phyloP scores from a whole-genome alignment of 2,888 invertebrate species.

The Tetanocera ferruginea region DNA sequence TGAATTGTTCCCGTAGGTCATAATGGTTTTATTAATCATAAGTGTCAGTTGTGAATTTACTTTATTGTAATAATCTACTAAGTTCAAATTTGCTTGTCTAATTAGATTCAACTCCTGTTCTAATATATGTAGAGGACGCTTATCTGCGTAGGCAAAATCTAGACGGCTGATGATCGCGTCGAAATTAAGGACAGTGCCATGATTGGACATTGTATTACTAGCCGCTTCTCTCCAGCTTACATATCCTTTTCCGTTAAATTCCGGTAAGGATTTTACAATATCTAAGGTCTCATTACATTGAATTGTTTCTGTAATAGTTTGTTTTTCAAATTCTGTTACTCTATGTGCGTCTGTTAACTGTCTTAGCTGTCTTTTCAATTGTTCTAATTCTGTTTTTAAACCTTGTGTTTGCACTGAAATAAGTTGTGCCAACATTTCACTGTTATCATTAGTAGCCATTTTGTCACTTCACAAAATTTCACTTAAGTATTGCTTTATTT shows the following conservation, averaged over 20 bases:
- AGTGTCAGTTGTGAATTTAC: slow-evolving; percentile 6
- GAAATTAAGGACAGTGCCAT: slow-evolving; percentile 42
- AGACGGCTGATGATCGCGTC: too few species aligned
- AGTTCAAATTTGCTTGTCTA: slow-evolving; percentile 23
- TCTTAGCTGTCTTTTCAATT: slow-evolving; percentile 1
- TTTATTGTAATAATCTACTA: slow-evolving; percentile 35
- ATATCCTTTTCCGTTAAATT: slow-evolving; percentile 33
- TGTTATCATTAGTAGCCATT: not conserved
- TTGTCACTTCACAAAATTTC: not conserved
- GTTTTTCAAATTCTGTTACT: not conserved
- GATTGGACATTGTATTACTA: slow-evolving; percentile 34
- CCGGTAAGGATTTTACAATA: slow-evolving; percentile 34
- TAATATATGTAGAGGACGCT: slow-evolving; percentile 36
- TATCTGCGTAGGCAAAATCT: slow-evolving; percentile 41
- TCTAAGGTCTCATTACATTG: slow-evolving; percentile 22
- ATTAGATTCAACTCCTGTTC: slow-evolving; percentile 41
- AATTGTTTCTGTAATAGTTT: not conserved
- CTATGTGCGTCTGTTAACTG: not conserved
- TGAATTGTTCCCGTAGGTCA: slow-evolving; percentile 30
- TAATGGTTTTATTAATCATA: slow-evolving; percentile 12
- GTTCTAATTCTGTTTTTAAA: slow-evolving; percentile 12
- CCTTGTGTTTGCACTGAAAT: not conserved
- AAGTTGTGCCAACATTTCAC: not conserved
- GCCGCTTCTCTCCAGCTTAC: slow-evolving; percentile 41
- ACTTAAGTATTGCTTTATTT: not conserved